Evolutionary conservation across 2,888 invertebrate genomes (phyloP), one percentile per base, ranked within the genome.

Genomic region (Lasioglossum marginatum): DNA sequence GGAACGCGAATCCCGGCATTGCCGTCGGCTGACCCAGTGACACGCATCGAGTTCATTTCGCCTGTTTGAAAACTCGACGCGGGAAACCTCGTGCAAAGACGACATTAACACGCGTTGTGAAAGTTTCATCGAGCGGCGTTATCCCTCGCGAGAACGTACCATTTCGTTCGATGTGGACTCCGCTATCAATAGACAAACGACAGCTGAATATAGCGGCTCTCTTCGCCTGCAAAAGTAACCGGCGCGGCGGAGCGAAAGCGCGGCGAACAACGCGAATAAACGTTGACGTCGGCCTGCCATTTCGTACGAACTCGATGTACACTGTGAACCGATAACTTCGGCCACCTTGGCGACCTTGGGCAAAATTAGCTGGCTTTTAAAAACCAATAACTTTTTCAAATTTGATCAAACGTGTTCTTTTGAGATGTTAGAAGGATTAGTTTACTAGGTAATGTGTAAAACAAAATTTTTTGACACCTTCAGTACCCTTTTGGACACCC

Each of bases 71-170:
- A 87, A 79, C 77, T 79, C 77, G 60, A 66, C 79, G 75, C 45
- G 60, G n/a, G 72, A 86, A 86, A 87, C 75, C 57, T 70, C 73
- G 31, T 71, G 48, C 73, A 81, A 86, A 83, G 81, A 81, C 81
- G 81, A 71, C 82, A 76, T 87, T 84, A 82, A 90, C 83, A 81
- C 81, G 73, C 81, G 72, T 60, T 83, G 81, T 74, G 85, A 84
- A 81, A 88, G 81, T 87, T 87, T 77, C 81, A 90, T 90, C 87
- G 89, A 90, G 72, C 88, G 77, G 63, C 78, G 71, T 57, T 40
- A 71, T 72, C 71, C 73, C 60, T 19, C 70, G 79, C 40, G 40
- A 48, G 73, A 82, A 60, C 66, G 19, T 34, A 68, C 63, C 52
- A 31, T 81, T 86, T 84, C 79, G 79, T 70, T 77, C 68, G 34